Conservation (phyloP, 2,113 vertebrate species). For the Eulemur rufifrons region DNA sequence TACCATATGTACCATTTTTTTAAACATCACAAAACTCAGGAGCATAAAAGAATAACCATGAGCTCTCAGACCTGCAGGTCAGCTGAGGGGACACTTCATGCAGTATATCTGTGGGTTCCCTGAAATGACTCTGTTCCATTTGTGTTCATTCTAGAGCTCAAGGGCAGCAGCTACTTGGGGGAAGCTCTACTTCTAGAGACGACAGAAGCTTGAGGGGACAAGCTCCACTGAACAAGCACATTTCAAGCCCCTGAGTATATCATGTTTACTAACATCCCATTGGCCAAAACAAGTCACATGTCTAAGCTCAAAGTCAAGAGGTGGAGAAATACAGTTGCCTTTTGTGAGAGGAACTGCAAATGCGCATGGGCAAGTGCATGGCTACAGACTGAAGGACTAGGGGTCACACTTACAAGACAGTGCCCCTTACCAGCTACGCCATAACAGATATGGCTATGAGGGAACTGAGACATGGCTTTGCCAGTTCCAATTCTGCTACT, state of each 20-base stretch:
- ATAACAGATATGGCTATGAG: neutral
- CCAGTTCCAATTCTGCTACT: neutral
- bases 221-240: neutral
- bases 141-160: neutral
- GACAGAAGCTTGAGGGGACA: neutral
- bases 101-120: neutral
- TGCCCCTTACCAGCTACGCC: neutral
- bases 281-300: neutral
- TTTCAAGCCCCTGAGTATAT: neutral
- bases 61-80: neutral
- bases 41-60: neutral
- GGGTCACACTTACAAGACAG: neutral
- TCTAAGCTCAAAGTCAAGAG: neutral
- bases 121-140: neutral
- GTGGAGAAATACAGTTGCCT: neutral
- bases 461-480: neutral
- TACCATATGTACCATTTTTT: neutral
- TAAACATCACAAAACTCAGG: neutral
- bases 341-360: neutral
- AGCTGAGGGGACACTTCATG: neutral
- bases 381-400: neutral
- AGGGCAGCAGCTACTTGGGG: neutral
- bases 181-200: neutral
- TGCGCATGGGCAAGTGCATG: accelerated
- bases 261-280: neutral